A percentile compares a stretch with the other conserved stretches of the same genome.
These are phyloP conservation scores for Psilanteris sp. DNA, from an alignment of 1,140 invertebrate genomes.

Conservation along the genomic window DNA sequence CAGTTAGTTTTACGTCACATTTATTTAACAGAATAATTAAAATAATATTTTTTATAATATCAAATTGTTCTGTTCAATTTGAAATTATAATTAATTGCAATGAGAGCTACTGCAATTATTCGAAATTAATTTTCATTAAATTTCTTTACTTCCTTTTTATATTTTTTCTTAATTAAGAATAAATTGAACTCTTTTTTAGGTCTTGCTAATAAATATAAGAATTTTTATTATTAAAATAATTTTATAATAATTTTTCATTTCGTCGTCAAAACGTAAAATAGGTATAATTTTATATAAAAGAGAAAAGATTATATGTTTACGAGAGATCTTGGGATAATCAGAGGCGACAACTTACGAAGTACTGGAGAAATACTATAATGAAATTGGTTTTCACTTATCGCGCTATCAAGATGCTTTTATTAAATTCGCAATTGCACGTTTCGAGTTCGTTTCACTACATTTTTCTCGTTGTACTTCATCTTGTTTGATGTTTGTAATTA, in stretches of 20 bases:
- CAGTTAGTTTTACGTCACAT: slow-evolving; percentile 4
- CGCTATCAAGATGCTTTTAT: slow-evolving; percentile 70
- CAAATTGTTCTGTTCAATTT: background rate
- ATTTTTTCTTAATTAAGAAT: slow-evolving; percentile 10
- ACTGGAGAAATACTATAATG: slow-evolving; percentile 66
- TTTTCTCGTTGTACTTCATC: slow-evolving; percentile 21
- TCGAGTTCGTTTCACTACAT: slow-evolving; percentile 47
- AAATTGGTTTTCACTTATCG: slow-evolving; percentile 76
- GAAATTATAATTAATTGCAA: slow-evolving; percentile 7
- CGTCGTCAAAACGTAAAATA: background rate
- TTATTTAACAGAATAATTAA: slow-evolving; percentile 8
- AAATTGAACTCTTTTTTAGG: background rate
- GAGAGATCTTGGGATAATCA: slow-evolving; percentile 25
- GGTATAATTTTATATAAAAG: slow-evolving; percentile 8
- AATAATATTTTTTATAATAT: slow-evolving; percentile 1
- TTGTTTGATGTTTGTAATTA: slow-evolving; percentile 43
- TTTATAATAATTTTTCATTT: background rate
- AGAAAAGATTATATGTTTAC: slow-evolving; percentile 23
- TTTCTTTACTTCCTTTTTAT: too few relatives aligned
- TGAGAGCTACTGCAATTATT: background rate
- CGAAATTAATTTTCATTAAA: slow-evolving; percentile 14
- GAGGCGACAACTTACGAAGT: slow-evolving; percentile 29
- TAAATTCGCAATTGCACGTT: slow-evolving; percentile 71
- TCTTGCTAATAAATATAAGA: background rate
- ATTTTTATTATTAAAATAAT: too few relatives aligned